Evolutionary conservation across 2,113 vertebrate species (phyloP).

Genomic region (Gambusia holbrooki): DNA sequence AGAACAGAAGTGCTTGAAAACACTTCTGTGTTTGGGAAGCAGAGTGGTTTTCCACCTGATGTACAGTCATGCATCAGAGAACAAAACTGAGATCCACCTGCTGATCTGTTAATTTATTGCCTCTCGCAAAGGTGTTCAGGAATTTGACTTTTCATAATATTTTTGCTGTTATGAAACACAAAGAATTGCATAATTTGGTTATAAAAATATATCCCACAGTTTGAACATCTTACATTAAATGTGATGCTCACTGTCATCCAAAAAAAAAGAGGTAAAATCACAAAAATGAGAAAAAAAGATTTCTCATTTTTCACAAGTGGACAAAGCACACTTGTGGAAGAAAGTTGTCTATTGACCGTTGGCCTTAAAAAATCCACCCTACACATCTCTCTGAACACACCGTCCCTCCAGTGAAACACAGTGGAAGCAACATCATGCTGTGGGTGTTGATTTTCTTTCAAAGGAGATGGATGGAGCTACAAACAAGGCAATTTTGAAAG

Average conservation of each 20-base stretch:
- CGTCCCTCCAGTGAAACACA: background rate
- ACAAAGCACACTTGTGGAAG: background rate
- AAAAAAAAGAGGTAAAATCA: background rate
- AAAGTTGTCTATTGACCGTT: background rate
- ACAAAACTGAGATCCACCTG: slow-evolving; percentile 34
- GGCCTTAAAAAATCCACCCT: background rate
- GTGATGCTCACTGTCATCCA: background rate
- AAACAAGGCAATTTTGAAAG: background rate
- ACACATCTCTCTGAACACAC: background rate
- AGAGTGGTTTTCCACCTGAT: slow-evolving; percentile 51
- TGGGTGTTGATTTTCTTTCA: background rate
- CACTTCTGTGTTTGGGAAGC: slow-evolving; percentile 35
- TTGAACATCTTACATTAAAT: background rate
- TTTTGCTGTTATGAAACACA: background rate
- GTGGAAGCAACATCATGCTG: background rate
- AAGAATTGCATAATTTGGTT: no score
- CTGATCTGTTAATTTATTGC: background rate
- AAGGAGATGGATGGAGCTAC: background rate
- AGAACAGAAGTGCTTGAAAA: slow-evolving; percentile 40
- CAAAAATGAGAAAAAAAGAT: background rate
- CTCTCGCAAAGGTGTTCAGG: background rate
- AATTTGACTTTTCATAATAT: background rate
- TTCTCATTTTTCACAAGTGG: background rate
- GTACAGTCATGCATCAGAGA: slow-evolving; percentile 48
- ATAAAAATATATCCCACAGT: background rate